Base-by-base conservation (phyloP, 2,113 vertebrate species). In the Forbesichthys papilliferus region DNA sequence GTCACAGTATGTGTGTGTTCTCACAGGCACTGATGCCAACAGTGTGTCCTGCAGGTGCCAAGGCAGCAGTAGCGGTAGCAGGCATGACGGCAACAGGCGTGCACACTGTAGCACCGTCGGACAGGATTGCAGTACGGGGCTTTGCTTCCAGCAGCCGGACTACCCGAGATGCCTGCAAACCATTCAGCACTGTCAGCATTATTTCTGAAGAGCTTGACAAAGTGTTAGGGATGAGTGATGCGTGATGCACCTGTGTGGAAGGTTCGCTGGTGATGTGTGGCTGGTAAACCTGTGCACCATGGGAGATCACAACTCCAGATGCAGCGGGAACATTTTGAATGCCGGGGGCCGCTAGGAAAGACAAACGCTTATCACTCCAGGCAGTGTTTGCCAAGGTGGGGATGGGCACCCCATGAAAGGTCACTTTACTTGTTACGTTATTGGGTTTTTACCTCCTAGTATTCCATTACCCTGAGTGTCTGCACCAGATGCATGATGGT, bases 241-340 rank as follows among this genome's bases (percentile, higher is more conserved):
- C 11, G 1, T 27, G 6, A 0, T 8, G 89, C 92, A 98, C 98
- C 93, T 95, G 94, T 73, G 95, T 89, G 57, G 88, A 94, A 82
- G 85, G 94, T 84, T 83, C 95, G 75, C 81, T 90, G 88, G 88
- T 90, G 73, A 93, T 85, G 58, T 91, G 92, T n/a, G 95, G 94
- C 56, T 96, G 96, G 89, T 98, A 99, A 12, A 96, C 92, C 75
- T 98, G 96, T 14, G 96, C 92, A 73, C 89, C 93, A 84, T 96
- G 96, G 70, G 96, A 95, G 48, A 98, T 95, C 4, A 98, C 96
- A n/a, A 96, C 96, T 18, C 94, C 94, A 58, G 94, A 92, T 61
- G 95, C 93, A 18, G 93, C 92, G 61, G 95, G 92, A 75, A 94
- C 84, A 27, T 91, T 84, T 71, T 90, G 93, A 6, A 92, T 64